Percentiles rank a stretch among this genome's conserved stretches.
phyloP scores from a whole-genome alignment of 1,140 invertebrate genomes.

The Lasioglossum baleicum region DNA sequence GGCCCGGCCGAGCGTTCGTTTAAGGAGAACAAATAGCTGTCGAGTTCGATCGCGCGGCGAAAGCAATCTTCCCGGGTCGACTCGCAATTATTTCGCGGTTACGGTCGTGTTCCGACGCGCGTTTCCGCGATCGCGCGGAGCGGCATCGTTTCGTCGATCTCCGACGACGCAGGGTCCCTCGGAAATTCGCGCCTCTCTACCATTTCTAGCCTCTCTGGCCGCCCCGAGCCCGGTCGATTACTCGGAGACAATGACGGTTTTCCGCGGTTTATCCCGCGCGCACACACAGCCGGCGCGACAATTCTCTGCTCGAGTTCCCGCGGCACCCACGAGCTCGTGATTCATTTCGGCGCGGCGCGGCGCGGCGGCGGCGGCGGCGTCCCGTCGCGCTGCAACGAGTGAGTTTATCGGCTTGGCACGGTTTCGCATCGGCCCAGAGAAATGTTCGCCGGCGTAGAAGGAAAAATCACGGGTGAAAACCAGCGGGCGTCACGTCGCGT shows the following conservation, averaged over 20 bases:
- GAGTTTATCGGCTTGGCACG: slow-evolving; percentile 34
- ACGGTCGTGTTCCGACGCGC: not conserved
- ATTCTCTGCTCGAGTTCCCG: slow-evolving; percentile 46
- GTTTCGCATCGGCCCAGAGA: not conserved
- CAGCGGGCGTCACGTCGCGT: not conserved
- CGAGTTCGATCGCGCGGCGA: not conserved
- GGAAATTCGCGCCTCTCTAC: slow-evolving; percentile 9
- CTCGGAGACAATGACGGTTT: slow-evolving; percentile 52
- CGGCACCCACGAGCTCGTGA: slow-evolving; percentile 15
- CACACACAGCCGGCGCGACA: slow-evolving; percentile 34
- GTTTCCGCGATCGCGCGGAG: not conserved
- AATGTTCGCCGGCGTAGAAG: not conserved
- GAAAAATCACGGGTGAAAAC: not conserved
- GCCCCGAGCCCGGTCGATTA: slow-evolving; percentile 37
- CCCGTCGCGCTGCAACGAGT: slow-evolving; percentile 12
- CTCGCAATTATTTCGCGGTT: slow-evolving; percentile 30
- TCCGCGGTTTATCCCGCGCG: slow-evolving; percentile 49
- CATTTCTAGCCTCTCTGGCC: too few species aligned
- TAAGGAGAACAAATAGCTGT: slow-evolving; percentile 25
- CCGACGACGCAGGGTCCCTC: slow-evolving; percentile 18
- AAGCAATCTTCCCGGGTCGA: slow-evolving; percentile 20
- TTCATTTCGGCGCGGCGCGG: slow-evolving; percentile 23
- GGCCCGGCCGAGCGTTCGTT: slow-evolving; percentile 3
- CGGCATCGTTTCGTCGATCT: not conserved
- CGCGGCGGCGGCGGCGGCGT: not conserved